Evolutionary conservation across 2,113 vertebrate genomes (phyloP).

Genomic region (Silurus asotus): DNA sequence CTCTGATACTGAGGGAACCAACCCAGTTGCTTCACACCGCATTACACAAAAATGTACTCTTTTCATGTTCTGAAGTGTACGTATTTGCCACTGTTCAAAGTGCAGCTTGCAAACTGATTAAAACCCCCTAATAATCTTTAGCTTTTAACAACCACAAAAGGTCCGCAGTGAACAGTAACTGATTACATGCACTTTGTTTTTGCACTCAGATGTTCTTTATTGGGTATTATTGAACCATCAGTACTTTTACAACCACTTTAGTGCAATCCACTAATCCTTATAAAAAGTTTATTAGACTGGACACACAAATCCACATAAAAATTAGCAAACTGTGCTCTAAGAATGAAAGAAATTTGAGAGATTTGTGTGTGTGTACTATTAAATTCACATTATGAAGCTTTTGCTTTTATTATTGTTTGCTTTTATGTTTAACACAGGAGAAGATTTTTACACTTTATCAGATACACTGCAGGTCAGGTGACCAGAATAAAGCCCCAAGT

Average conservation of each 20-base stretch:
- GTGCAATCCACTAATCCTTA: not conserved
- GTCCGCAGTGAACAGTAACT: slow-evolving; percentile 1
- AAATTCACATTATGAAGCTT: not conserved
- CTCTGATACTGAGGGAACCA: not conserved
- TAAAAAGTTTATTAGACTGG: not conserved
- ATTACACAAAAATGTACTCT: not conserved
- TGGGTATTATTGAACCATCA: not conserved
- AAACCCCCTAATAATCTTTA: slow-evolving; percentile 35
- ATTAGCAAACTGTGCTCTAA: not conserved
- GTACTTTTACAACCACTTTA: not conserved
- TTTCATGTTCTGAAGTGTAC: not conserved
- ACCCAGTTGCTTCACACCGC: not conserved
- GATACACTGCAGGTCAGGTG: not conserved
- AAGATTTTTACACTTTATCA: not conserved
- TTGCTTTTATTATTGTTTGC: not conserved
- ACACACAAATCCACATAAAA: not conserved
- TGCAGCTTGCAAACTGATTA: slow-evolving; percentile 23
- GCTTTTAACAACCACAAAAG: slow-evolving; percentile 10
- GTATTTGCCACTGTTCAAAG: slow-evolving; percentile 24
- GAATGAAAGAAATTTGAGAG: not conserved
- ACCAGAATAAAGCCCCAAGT: slow-evolving; percentile 8
- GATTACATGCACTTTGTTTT: slow-evolving; percentile 10
- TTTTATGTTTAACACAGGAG: not conserved
- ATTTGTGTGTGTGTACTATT: not conserved
- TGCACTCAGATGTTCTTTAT: not conserved